These are phyloP conservation scores for Leucania comma DNA, from an alignment of 2,888 invertebrate genomes.

Conservation along the genomic window DNA sequence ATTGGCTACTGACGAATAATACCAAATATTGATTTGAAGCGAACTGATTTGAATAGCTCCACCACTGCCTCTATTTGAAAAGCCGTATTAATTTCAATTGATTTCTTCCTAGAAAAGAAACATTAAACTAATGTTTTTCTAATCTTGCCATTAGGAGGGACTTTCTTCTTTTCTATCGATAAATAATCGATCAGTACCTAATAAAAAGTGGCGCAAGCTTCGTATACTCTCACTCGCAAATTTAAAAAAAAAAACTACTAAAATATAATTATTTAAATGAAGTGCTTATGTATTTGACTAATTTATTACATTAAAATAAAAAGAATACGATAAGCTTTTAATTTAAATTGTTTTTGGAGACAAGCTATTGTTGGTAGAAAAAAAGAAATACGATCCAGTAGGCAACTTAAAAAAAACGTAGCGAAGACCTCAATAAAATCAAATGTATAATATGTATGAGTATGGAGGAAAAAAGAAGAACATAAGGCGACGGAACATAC, in stretches of 20 bases:
- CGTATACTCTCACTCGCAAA: no score
- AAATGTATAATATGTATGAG: slow-evolving; percentile 30
- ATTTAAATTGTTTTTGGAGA: no score
- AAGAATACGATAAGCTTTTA: no score
- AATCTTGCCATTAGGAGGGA: neutral
- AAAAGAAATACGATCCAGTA: neutral
- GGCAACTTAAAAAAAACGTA: neutral
- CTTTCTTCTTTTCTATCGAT: no score
- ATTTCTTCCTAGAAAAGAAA: slow-evolving; percentile 22
- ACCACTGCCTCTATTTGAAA: slow-evolving; percentile 3
- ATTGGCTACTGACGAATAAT: slow-evolving; percentile 43
- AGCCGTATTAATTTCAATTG: slow-evolving; percentile 24
- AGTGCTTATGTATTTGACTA: no score
- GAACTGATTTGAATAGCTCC: slow-evolving; percentile 49
- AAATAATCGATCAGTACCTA: no score
- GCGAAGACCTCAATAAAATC: slow-evolving; percentile 23
- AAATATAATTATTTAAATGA: no score
- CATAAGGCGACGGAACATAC: slow-evolving; percentile 5
- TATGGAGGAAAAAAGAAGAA: slow-evolving; percentile 23
- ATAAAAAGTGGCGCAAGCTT: no score
- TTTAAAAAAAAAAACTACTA: no score
- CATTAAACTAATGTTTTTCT: neutral
- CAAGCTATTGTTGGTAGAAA: no score
- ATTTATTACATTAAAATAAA: no score
- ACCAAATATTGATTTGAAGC: slow-evolving; percentile 46